phyloP scores from a whole-genome alignment of 2,113 vertebrate species.

The Myxocyprinus asiaticus region DNA sequence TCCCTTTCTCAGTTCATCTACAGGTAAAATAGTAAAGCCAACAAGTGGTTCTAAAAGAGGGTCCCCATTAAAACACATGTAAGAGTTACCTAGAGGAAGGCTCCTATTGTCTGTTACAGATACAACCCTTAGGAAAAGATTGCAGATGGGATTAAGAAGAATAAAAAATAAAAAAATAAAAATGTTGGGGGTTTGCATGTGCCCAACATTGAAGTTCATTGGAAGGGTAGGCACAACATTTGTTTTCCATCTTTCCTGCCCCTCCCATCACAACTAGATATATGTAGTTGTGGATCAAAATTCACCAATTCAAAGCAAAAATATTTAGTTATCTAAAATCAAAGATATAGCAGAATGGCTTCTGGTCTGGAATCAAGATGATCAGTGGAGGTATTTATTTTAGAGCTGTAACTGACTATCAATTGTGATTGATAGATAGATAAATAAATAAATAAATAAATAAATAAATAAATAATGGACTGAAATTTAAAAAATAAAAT shows the following conservation, averaged over 20 bases:
- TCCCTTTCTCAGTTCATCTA: constrained; percentile 23
- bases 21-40: constrained; percentile 35
- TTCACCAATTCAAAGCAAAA: background rate
- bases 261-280: background rate
- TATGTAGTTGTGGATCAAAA: background rate
- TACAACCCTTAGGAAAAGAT: constrained; percentile 54
- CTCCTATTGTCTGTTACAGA: constrained; percentile 42
- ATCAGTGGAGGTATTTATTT: background rate
- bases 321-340: background rate
- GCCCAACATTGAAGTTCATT: constrained; percentile 63
- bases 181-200: constrained; percentile 2
- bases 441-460: no score
- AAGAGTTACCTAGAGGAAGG: constrained; percentile 30
- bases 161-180: constrained; percentile 60
- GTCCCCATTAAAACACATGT: background rate
- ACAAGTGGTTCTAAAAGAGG: constrained; percentile 9
- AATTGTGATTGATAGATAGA: no score
- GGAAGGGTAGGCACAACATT: constrained; percentile 46
- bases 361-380: background rate
- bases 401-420: background rate
- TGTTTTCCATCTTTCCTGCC: background rate
- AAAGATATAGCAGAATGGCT: background rate
- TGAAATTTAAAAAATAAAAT: no score
- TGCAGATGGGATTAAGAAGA: constrained; percentile 52
- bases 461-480: background rate